Evolutionary conservation across 1,140 invertebrate genomes (phyloP).

Genomic region (Scaptomyza pallida): DNA sequence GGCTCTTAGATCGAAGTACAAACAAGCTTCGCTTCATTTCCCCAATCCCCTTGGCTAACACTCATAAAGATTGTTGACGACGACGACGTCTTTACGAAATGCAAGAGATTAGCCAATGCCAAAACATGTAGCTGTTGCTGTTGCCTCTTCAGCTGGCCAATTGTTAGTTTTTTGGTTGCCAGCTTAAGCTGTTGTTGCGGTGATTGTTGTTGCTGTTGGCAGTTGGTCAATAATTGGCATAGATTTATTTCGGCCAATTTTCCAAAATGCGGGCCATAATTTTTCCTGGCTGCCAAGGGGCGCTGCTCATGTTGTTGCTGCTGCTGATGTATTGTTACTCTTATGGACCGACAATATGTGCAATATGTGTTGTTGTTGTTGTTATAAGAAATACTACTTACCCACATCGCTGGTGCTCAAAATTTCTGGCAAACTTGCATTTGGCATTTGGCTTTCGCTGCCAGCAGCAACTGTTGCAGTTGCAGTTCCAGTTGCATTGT

Average conservation of each 20-base stretch:
- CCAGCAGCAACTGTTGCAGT: constrained; percentile 40
- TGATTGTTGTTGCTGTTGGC: constrained; percentile 56
- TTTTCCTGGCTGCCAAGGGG: constrained; percentile 28
- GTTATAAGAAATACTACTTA: constrained; percentile 47
- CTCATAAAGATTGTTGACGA: neutral
- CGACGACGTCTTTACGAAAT: constrained; percentile 35
- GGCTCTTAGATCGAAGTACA: neutral
- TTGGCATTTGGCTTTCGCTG: constrained; percentile 57
- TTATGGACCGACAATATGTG: constrained; percentile 2
- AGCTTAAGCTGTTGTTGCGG: constrained; percentile 28
- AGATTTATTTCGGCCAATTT: constrained; percentile 74
- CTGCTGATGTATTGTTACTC: constrained; percentile 20
- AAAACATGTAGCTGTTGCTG: constrained; percentile 25
- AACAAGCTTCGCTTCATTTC: neutral
- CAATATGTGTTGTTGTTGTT: constrained; percentile 10
- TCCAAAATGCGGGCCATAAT: constrained; percentile 29
- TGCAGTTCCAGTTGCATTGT: constrained; percentile 20
- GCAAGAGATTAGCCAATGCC: constrained; percentile 72
- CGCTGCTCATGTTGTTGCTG: constrained; percentile 4
- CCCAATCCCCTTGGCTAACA: constrained; percentile 17
- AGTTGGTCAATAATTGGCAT: constrained; percentile 82
- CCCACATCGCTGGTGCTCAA: constrained; percentile 71
- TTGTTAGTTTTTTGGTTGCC: constrained; percentile 39
- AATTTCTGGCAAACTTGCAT: constrained; percentile 68
- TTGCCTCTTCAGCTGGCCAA: constrained; percentile 54